These are phyloP conservation scores for Teinopalpus imperialis DNA, from an alignment of 2,888 invertebrate genomes.

Conservation along the genomic window DNA sequence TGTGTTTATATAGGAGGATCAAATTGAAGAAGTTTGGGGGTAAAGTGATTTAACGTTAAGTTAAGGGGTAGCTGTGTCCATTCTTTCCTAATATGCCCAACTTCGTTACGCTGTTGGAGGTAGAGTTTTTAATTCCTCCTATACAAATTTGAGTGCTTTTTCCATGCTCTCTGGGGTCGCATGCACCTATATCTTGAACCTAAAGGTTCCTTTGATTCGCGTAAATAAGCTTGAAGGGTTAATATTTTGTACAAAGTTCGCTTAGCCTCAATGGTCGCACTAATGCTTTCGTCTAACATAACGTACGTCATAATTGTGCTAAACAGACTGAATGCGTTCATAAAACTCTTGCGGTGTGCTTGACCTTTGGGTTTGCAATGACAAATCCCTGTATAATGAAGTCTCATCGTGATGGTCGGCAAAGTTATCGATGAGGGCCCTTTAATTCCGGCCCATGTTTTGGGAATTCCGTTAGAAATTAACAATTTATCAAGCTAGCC, in stretches of 20 bases:
- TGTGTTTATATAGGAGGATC: background rate
- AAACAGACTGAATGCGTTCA: background rate
- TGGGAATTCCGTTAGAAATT: background rate
- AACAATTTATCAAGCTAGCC: too few relatives aligned
- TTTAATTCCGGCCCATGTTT: background rate
- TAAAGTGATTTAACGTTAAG: background rate
- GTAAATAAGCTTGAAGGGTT: slow-evolving; percentile 6
- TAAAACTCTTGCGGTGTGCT: background rate
- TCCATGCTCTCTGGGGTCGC: slow-evolving; percentile 5
- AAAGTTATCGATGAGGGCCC: background rate
- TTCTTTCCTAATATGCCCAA: background rate
- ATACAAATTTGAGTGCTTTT: slow-evolving; percentile 1
- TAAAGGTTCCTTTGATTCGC: slow-evolving; percentile 1
- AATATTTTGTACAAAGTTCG: slow-evolving; percentile 4
- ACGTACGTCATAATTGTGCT: slow-evolving; percentile 9
- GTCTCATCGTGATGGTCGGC: background rate
- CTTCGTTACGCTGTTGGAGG: background rate
- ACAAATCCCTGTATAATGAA: background rate
- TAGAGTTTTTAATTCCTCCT: slow-evolving; percentile 6
- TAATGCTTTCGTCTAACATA: background rate
- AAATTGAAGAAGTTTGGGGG: background rate
- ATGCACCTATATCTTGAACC: slow-evolving; percentile 3
- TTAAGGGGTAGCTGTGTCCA: background rate
- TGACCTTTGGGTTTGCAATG: background rate
- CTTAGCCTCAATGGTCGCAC: background rate